Evolutionary conservation across 1,140 invertebrate genomes (phyloP), one percentile per base, ranked within the genome.

Genomic region (Rhysida immarginata): DNA sequence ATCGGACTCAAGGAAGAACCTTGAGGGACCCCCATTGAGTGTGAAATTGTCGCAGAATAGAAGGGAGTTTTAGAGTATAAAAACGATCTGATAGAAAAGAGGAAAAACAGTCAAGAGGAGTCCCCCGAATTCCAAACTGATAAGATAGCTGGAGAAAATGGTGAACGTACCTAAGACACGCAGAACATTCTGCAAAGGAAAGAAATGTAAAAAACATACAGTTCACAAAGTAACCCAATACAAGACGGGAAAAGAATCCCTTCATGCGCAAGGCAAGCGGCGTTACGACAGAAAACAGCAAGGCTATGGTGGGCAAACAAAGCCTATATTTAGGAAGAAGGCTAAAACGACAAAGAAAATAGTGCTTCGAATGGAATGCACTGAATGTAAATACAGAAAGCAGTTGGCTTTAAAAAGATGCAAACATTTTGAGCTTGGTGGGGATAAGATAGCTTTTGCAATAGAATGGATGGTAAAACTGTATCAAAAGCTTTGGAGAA

Each of bases 261-360:
- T 61, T 13, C 73, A 70, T 66, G 76, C 74, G 14, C 78, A 79
- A 69, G 77, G n/a, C n/a, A n/a, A n/a, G n/a, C n/a, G n/a, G n/a
- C n/a, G n/a, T n/a, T n/a, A n/a, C n/a, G n/a, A n/a, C n/a, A n/a
- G n/a, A n/a, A 99, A 99, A 81, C 96, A 99, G 73, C 84, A 87
- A 73, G 96, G 96, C 76, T 99, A 90, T 75, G 96, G 96, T 78
- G 96, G 96, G 74, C 96, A 99, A 72, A 99, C 95, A 13, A 99
- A 99, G 71, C 96, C 95, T 66, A 97, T 99, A 71, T 98, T 99
- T 81, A 85, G 95, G 66, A 99, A 99, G 77, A 99, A 99, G 92
- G 96, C 96, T 50, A 99, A 99, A 78, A 99, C 96, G 25, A 99
- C 96, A 44, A 99, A 99, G 76, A 99, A 99, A 77, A 97, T 99